Percentiles rank a stretch among this genome's conserved stretches.
phyloP scores from a whole-genome alignment of 2,888 invertebrate genomes.

The Ophraella communa region DNA sequence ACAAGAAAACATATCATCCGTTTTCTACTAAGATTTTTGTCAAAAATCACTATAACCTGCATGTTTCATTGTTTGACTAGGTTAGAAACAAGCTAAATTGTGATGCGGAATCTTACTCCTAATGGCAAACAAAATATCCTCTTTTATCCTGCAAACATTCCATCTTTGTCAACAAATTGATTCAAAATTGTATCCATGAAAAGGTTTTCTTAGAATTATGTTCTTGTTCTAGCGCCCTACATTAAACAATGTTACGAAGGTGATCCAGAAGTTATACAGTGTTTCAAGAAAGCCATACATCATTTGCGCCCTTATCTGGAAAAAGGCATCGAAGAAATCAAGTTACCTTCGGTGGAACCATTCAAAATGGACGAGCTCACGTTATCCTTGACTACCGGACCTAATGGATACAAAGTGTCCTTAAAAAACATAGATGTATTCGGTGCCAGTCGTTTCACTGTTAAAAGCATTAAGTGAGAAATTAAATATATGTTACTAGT shows the following conservation, averaged over 20 bases:
- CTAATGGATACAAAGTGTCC: constrained; percentile 67
- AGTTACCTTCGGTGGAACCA: constrained; percentile 72
- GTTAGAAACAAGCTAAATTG: too few relatives aligned
- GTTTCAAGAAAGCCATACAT: constrained; percentile 66
- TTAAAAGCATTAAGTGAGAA: constrained; percentile 65
- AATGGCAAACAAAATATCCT: too few relatives aligned
- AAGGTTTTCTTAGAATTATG: too few relatives aligned
- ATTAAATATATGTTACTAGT: neutral
- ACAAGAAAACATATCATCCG: too few relatives aligned
- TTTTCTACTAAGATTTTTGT: too few relatives aligned
- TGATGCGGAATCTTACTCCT: too few relatives aligned
- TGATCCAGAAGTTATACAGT: constrained; percentile 67
- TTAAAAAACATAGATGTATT: constrained; percentile 67
- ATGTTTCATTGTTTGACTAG: too few relatives aligned
- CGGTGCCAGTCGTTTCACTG: constrained; percentile 70
- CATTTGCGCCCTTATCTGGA: constrained; percentile 67
- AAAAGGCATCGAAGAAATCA: constrained; percentile 69
- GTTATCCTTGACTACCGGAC: constrained; percentile 64
- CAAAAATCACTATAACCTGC: too few relatives aligned
- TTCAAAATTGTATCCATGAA: too few relatives aligned
- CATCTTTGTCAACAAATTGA: too few relatives aligned
- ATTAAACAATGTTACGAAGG: constrained; percentile 71
- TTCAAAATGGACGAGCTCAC: constrained; percentile 69
- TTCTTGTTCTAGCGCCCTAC: constrained; percentile 68
- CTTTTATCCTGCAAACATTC: too few relatives aligned